A percentile compares a stretch with the other conserved stretches of the same genome.
phyloP scores from a whole-genome alignment of 23 tunicate genomes.

The Ascidia mentula region DNA sequence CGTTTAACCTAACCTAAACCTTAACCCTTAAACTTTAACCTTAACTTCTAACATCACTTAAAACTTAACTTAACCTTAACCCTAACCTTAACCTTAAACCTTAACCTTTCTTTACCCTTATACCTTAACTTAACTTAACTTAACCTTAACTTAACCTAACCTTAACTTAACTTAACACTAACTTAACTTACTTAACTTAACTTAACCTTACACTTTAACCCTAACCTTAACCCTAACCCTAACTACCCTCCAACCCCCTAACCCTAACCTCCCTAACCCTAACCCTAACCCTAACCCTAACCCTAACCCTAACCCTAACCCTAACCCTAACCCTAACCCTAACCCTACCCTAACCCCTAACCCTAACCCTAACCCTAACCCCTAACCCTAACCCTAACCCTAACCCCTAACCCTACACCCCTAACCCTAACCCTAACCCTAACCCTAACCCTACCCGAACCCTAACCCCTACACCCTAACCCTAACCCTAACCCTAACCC shows the following conservation, averaged over 20 bases:
- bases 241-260: slow-evolving; percentile 49
- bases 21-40: slow-evolving; percentile 53
- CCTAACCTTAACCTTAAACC: slow-evolving; percentile 33
- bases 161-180: slow-evolving; percentile 48
- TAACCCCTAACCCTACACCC: slow-evolving; percentile 64
- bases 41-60: slow-evolving; percentile 60
- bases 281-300: slow-evolving; percentile 56
- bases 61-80: slow-evolving; percentile 60
- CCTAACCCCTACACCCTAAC: not conserved
- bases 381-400: slow-evolving; percentile 76
- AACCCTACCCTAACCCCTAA: slow-evolving; percentile 34
- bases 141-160: slow-evolving; percentile 43
- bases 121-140: slow-evolving; percentile 28
- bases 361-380: slow-evolving; percentile 50
- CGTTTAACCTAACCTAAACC: slow-evolving; percentile 62
- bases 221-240: slow-evolving; percentile 32
- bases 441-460: not conserved
- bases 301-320: slow-evolving; percentile 49
- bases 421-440: slow-evolving; percentile 49
- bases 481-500: slow-evolving; percentile 3
- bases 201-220: slow-evolving; percentile 50
- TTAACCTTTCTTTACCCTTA: slow-evolving; percentile 57
- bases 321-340: slow-evolving; percentile 38
- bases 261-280: slow-evolving; percentile 52
- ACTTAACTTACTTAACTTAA: slow-evolving; percentile 56